Evolutionary conservation across 2,113 vertebrate species (phyloP), one percentile per base, ranked within the genome.

Genomic region (Struthio camelus): DNA sequence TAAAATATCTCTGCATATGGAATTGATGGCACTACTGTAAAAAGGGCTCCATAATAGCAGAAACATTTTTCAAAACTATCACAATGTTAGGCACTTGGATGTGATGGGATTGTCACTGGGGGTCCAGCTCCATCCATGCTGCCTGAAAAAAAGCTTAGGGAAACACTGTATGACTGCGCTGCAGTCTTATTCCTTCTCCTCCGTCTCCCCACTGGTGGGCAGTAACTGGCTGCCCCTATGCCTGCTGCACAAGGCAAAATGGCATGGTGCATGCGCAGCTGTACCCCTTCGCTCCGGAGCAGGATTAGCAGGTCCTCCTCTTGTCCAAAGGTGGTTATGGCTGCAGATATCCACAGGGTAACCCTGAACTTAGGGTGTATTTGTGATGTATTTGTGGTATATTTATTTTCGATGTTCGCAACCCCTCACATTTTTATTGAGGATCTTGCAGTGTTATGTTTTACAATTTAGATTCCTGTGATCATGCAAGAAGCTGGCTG

Each of bases 1-100:
- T 92, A 79, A 96, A 96, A 92, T 88, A 93, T 95, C 96, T 94
- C 17, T 92, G 86, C 90, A 8, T 5, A 0, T 90, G 71, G 94
- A 90, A 96, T 87, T 86, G 88, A 96, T 93, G 92, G 69, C 69
- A 42, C 0, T 13, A 59, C 82, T 81, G 42, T 38, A 71, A 89
- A 93, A 94, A 90, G 69, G 77, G 76, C 64, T 94, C 87, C 34
- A 9, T 59, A 95, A 84, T 4, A 90, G 82, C 3, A 1, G 1
- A 88, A 95, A 84, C 61, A 84, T 93, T 96, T 90, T 92, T 94
- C 88, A 90, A 81, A 81, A 7, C 22, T n/a, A 16, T 94, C 83
- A n/a, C 10, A 56, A 56, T 48, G 67, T 34, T 53, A 93, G 81
- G 76, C 42, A 20, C 77, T 81, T 40, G 80, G 69, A 13, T 56